A percentile compares a stretch with the other conserved stretches of the same genome.
phyloP scores from a whole-genome alignment of 2,888 invertebrate species.

The Dione juno region DNA sequence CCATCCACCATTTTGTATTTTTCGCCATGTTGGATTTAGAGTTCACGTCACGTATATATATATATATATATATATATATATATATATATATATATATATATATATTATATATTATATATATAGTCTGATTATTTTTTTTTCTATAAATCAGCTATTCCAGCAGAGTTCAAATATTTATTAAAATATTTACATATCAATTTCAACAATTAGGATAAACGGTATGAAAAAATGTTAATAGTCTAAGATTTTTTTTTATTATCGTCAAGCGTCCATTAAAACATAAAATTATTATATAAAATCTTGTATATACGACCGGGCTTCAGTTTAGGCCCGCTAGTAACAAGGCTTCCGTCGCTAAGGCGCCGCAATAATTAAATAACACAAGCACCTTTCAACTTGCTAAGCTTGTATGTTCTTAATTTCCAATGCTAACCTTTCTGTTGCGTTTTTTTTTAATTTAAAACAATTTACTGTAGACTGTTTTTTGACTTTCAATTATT shows the following conservation, averaged over 20 bases:
- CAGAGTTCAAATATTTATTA: no score
- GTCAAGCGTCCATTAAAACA: not conserved
- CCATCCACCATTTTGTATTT: not conserved
- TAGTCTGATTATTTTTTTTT: no score
- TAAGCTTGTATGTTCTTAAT: constrained; percentile 8
- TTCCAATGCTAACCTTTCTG: not conserved
- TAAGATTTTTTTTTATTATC: no score
- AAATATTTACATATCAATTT: no score
- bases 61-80: no score
- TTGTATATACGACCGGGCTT: not conserved
- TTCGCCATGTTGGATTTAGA: not conserved
- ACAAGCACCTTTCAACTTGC: not conserved
- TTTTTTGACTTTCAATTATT: no score
- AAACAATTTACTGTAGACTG: not conserved
- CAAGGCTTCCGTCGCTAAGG: constrained; percentile 37
- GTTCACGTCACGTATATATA: no score
- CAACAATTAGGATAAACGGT: not conserved
- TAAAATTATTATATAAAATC: constrained; percentile 18
- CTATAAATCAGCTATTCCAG: no score
- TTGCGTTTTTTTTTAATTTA: not conserved
- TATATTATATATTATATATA: no score
- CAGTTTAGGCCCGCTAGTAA: constrained; percentile 15
- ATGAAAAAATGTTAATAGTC: not conserved
- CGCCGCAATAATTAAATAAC: constrained; percentile 41
- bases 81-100: no score